A percentile compares a stretch with the other conserved stretches of the same genome.
Evolutionary conservation across 2,797 vertebrate species (phyloP).

Genomic region (Florisuga fusca): DNA sequence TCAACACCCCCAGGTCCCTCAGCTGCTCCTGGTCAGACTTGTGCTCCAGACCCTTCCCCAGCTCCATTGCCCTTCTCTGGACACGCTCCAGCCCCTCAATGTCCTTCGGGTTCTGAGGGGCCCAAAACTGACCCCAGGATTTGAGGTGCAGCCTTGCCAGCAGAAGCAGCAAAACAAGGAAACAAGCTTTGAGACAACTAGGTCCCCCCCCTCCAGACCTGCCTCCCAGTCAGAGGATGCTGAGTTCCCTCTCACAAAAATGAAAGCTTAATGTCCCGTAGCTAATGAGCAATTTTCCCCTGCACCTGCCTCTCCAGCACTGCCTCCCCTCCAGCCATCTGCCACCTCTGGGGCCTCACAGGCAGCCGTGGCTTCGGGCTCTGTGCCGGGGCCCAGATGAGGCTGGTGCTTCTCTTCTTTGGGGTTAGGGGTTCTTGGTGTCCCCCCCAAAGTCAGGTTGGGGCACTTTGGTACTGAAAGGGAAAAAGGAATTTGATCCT

Average conservation of each 20-base stretch:
- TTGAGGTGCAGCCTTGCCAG: no score
- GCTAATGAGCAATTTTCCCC: conserved; percentile 57
- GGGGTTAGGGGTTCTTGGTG: not conserved
- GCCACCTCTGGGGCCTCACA: conserved; percentile 36
- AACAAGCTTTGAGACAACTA: not conserved
- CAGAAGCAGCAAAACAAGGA: not conserved
- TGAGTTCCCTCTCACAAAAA: conserved; percentile 3
- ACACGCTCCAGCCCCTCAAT: no score
- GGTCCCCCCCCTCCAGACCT: not conserved
- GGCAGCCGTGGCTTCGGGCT: not conserved
- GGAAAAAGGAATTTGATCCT: not conserved
- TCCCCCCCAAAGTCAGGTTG: not conserved
- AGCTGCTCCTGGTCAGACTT: no score
- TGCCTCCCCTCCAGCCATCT: conserved; percentile 62
- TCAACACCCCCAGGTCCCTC: no score
- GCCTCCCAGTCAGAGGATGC: not conserved
- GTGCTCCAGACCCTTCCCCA: no score
- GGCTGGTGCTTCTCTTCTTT: not conserved
- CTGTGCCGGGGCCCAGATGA: rapidly evolving
- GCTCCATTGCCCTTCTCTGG: no score
- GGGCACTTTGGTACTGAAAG: not conserved
- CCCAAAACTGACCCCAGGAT: no score
- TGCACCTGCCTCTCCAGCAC: conserved; percentile 66
- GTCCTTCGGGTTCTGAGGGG: no score
- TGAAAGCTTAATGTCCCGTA: conserved; percentile 57